Percentiles rank a stretch among this genome's conserved stretches.
Evolutionary conservation across 2,888 invertebrate genomes (phyloP).

Genomic region (Plagodis dolabraria): DNA sequence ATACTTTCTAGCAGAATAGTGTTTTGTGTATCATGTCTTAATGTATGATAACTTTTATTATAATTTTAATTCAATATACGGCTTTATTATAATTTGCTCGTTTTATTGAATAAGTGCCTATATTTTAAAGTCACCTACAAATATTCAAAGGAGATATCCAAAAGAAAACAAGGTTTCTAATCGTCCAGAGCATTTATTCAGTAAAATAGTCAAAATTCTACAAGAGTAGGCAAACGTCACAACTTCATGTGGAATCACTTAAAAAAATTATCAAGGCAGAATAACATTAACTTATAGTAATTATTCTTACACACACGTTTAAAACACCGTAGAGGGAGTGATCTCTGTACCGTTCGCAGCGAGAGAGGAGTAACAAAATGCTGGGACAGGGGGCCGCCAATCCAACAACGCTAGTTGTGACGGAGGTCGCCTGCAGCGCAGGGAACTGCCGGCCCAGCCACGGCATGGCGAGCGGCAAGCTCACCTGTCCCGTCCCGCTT

Average conservation of each 20-base stretch:
- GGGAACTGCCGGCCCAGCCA: constrained; percentile 86
- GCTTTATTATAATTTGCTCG: constrained; percentile 63
- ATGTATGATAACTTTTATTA: constrained; percentile 66
- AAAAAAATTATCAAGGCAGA: constrained; percentile 79
- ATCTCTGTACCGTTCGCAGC: constrained; percentile 2
- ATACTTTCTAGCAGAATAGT: constrained; percentile 51
- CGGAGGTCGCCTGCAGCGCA: constrained; percentile 75
- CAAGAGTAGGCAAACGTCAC: constrained; percentile 84
- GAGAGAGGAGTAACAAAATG: constrained; percentile 39
- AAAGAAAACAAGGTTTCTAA: constrained; percentile 28
- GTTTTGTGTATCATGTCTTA: constrained; percentile 67
- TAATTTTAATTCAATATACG: constrained; percentile 75
- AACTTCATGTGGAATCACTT: constrained; percentile 80
- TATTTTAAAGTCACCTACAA: background rate
- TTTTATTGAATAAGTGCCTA: constrained; percentile 28
- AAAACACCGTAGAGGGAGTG: constrained; percentile 50
- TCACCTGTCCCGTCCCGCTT: constrained; percentile 56
- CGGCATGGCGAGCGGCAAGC: constrained; percentile 46
- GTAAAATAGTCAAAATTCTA: constrained; percentile 84
- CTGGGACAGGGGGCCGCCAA: constrained; percentile 82
- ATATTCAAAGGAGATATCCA: background rate
- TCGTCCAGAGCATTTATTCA: constrained; percentile 81
- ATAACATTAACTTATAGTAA: constrained; percentile 61
- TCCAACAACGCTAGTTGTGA: constrained; percentile 84
- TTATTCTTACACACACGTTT: constrained; percentile 71